Percentiles rank a stretch among this genome's conserved stretches.
These are phyloP conservation scores for Lasioglossum leucozonium DNA, from an alignment of 2,888 invertebrate genomes.

Conservation along the genomic window DNA sequence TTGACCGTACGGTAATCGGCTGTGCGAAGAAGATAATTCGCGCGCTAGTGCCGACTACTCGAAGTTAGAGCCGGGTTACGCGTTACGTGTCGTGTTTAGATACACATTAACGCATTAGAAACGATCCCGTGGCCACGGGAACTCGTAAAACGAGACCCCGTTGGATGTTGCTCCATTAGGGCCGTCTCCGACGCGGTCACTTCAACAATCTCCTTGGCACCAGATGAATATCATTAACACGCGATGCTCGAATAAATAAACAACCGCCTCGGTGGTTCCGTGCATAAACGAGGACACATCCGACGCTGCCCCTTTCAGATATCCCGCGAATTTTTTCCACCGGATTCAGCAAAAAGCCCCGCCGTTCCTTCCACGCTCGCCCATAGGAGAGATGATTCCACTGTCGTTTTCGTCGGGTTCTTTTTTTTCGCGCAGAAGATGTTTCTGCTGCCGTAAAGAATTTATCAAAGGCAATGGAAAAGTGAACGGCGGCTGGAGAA, in stretches of 20 bases:
- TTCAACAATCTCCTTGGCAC: neutral
- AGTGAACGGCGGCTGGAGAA: no score
- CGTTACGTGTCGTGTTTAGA: conserved; percentile 16
- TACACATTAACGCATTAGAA: conserved; percentile 27
- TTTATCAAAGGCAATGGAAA: neutral
- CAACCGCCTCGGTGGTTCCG: neutral
- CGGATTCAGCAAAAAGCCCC: neutral
- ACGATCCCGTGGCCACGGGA: conserved; percentile 6
- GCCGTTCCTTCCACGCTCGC: neutral
- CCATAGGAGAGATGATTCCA: neutral
- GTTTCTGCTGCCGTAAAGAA: neutral
- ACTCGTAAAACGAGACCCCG: conserved; percentile 17
- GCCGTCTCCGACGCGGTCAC: neutral
- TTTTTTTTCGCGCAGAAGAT: neutral
- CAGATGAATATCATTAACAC: conserved; percentile 17
- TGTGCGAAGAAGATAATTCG: conserved; percentile 21
- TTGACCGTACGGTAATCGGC: conserved; percentile 9
- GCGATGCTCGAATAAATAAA: conserved; percentile 7
- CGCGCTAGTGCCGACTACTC: neutral
- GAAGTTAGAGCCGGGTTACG: conserved; percentile 1
- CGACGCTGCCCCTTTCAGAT: neutral
- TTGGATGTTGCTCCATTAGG: conserved; percentile 26
- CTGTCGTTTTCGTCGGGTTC: neutral
- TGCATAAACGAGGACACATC: neutral
- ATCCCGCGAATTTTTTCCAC: neutral